phyloP scores from a whole-genome alignment of 2,888 invertebrate species.

The Ethmia dodecea region DNA sequence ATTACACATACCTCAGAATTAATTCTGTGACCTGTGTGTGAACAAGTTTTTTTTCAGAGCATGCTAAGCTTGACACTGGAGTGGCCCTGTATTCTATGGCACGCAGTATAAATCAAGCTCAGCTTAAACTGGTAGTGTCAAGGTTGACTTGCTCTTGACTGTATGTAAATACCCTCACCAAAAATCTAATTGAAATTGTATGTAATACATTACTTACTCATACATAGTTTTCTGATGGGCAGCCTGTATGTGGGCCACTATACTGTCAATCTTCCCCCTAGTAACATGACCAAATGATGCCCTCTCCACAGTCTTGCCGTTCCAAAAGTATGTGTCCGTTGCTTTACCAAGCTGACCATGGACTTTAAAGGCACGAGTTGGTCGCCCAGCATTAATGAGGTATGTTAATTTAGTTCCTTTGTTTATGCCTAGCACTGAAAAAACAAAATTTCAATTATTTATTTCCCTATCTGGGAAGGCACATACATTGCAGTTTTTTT shows the following conservation, averaged over 20 bases:
- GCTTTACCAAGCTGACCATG: constrained; percentile 86
- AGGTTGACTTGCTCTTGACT: no score
- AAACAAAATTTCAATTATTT: neutral
- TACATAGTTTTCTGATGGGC: constrained; percentile 92
- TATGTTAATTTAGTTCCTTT: constrained; percentile 77
- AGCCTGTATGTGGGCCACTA: constrained; percentile 89
- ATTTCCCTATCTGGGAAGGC: no score
- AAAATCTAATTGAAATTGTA: no score
- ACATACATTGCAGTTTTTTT: no score
- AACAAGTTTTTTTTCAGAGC: no score
- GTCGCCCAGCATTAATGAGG: constrained; percentile 77
- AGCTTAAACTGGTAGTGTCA: no score
- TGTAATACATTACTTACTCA: constrained; percentile 82
- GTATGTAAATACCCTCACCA: no score
- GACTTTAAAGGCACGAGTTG: constrained; percentile 84
- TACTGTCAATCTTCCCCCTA: constrained; percentile 81
- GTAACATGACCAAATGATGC: constrained; percentile 84
- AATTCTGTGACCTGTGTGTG: no score
- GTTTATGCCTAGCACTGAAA: constrained; percentile 85
- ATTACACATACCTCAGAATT: no score
- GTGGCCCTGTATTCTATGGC: no score
- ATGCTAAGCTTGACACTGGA: no score
- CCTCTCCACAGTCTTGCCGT: constrained; percentile 84
- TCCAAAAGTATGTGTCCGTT: constrained; percentile 84
- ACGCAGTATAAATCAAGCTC: no score